phyloP scores from a whole-genome alignment of 1,140 invertebrate genomes.

The Penaeus japonicus region DNA sequence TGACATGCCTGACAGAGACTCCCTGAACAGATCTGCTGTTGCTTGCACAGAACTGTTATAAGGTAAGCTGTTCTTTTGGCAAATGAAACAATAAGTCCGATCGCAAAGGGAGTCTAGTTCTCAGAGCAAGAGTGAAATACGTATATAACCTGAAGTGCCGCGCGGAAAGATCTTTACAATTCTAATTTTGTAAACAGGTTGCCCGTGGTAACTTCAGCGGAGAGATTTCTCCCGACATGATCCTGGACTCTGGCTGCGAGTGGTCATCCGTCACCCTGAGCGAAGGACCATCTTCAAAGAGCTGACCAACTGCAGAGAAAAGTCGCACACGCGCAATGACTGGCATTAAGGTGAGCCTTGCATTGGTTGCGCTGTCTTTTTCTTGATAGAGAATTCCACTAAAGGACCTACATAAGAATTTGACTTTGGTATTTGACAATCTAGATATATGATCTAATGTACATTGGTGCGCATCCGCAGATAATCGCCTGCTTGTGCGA shows the following conservation, averaged over 20 bases:
- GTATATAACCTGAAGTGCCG: too few relatives aligned
- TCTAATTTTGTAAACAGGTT: constrained; percentile 73
- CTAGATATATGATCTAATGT: too few relatives aligned
- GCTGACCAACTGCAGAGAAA: constrained; percentile 73
- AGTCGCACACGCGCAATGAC: constrained; percentile 61
- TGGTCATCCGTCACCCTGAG: constrained; percentile 98
- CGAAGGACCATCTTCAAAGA: constrained; percentile 95
- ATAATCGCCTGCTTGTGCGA: too few relatives aligned
- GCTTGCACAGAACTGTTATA: constrained; percentile 96
- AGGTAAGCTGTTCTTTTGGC: constrained; percentile 67
- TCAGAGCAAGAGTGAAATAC: not conserved
- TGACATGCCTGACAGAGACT: constrained; percentile 79
- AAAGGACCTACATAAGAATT: too few relatives aligned
- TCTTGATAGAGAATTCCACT: too few relatives aligned
- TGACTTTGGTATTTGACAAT: too few relatives aligned
- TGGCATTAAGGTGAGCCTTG: constrained; percentile 25
- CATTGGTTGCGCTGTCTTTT: too few relatives aligned
- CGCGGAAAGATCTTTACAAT: too few relatives aligned
- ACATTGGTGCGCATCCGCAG: too few relatives aligned
- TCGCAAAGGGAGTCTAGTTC: not conserved
- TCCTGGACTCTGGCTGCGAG: constrained; percentile 87
- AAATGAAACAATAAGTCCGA: too few relatives aligned
- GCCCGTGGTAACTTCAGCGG: constrained; percentile 96
- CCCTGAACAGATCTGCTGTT: constrained; percentile 76
- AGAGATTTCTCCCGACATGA: constrained; percentile 81